Conservation (phyloP, 2,113 vertebrate genomes). For the Ammodytes dubius region DNA sequence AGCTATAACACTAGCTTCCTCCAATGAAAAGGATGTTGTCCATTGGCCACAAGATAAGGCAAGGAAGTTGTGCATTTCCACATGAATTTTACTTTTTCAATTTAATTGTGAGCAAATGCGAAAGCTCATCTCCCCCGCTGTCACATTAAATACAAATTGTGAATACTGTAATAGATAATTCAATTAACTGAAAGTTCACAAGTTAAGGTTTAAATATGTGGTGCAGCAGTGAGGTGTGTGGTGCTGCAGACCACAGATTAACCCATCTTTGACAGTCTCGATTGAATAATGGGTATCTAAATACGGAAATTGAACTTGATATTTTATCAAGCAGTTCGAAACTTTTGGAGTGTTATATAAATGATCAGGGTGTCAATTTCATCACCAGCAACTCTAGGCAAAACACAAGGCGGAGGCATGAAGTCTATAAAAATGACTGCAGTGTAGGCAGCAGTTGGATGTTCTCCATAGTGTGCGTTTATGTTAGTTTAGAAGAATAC, state of each 20-base stretch:
- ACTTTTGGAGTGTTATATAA: neutral
- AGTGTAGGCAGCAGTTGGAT: neutral
- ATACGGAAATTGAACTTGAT: conserved; percentile 3
- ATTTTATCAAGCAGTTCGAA: neutral
- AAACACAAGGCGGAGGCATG: conserved; percentile 7
- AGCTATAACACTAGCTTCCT: neutral
- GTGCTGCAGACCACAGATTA: neutral
- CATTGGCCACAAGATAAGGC: neutral
- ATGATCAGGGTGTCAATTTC: too few relatives aligned
- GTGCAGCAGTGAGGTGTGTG: neutral
- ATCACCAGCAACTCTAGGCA: neutral
- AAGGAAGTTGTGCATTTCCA: neutral
- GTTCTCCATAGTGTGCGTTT: neutral
- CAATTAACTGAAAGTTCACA: neutral
- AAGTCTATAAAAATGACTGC: conserved; percentile 5
- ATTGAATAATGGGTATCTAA: neutral
- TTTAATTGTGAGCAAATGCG: neutral
- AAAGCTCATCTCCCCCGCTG: neutral
- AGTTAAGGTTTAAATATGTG: neutral
- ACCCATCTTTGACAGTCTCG: neutral
- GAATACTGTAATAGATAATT: neutral
- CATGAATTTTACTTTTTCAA: neutral
- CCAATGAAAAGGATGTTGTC: neutral
- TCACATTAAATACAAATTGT: neutral
- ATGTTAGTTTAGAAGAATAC: neutral